phyloP scores from a whole-genome alignment of 2,113 vertebrate genomes.

The Heteronetta atricapilla region DNA sequence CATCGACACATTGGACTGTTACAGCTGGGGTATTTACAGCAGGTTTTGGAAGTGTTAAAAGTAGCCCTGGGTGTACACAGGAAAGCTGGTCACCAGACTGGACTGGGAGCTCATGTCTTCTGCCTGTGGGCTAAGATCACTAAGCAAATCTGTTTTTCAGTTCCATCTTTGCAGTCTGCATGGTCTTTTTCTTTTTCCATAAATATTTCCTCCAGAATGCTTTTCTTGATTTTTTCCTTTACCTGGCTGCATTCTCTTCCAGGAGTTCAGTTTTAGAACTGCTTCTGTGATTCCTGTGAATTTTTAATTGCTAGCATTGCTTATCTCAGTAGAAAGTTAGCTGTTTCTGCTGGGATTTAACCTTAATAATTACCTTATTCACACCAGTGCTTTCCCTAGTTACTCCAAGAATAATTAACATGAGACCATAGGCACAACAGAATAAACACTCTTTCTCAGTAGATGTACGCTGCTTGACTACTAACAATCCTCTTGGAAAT shows the following conservation, averaged over 20 bases:
- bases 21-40: neutral
- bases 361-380: conserved; percentile 16
- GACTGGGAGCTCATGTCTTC: neutral
- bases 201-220: neutral
- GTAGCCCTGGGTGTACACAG: fast-evolving
- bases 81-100: neutral
- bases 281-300: conserved; percentile 11
- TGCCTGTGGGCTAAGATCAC: neutral
- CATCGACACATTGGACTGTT: neutral
- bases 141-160: neutral
- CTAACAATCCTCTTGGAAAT: conserved; percentile 19
- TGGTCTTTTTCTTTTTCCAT: neutral
- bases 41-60: neutral
- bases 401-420: conserved; percentile 60
- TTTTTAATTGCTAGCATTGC: conserved; percentile 13
- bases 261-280: conserved; percentile 33
- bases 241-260: neutral
- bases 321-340: conserved; percentile 10
- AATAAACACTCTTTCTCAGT: neutral
- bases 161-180: neutral
- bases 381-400: neutral
- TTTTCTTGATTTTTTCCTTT: conserved; percentile 18
- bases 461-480: neutral
- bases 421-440: neutral
- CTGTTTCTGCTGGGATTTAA: conserved; percentile 16